Evolutionary conservation across 1,140 invertebrate genomes (phyloP).

Genomic region (Nephotettix cincticeps): DNA sequence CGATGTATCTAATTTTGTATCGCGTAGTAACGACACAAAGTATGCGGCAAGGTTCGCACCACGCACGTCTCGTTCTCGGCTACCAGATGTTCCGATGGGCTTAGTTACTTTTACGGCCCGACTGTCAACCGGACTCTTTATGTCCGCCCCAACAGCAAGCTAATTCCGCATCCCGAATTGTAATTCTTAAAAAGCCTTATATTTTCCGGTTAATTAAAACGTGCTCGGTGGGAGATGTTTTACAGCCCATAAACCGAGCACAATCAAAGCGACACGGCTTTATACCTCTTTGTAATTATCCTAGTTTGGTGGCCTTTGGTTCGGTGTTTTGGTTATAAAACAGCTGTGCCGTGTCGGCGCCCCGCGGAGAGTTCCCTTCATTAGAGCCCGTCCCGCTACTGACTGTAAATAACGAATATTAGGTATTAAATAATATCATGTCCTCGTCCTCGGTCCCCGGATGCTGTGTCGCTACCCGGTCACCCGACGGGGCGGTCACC

Average conservation of each 20-base stretch:
- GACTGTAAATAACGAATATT: conserved; percentile 12
- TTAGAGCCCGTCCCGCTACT: background rate
- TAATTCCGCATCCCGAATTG: conserved; percentile 12
- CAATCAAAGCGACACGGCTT: conserved; percentile 6
- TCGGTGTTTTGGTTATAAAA: conserved; percentile 15
- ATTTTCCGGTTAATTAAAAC: conserved; percentile 20
- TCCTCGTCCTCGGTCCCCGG: too few relatives aligned
- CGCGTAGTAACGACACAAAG: too few relatives aligned
- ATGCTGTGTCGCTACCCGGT: too few relatives aligned
- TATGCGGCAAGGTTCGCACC: too few relatives aligned
- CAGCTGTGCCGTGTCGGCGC: background rate
- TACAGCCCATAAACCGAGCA: background rate
- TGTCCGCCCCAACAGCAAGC: background rate
- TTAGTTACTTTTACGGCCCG: too few relatives aligned
- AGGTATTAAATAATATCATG: background rate
- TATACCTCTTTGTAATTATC: conserved; percentile 19
- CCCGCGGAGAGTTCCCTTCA: background rate
- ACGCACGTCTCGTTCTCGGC: too few relatives aligned
- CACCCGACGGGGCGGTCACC: too few relatives aligned
- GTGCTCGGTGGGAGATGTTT: conserved; percentile 5
- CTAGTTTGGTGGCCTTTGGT: conserved; percentile 21
- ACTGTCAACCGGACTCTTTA: too few relatives aligned
- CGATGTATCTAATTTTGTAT: too few relatives aligned
- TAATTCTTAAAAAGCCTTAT: conserved; percentile 19
- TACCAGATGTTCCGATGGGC: too few relatives aligned